Conservation (phyloP, 2,797 vertebrate genomes). For the Trematomus bernacchii region DNA sequence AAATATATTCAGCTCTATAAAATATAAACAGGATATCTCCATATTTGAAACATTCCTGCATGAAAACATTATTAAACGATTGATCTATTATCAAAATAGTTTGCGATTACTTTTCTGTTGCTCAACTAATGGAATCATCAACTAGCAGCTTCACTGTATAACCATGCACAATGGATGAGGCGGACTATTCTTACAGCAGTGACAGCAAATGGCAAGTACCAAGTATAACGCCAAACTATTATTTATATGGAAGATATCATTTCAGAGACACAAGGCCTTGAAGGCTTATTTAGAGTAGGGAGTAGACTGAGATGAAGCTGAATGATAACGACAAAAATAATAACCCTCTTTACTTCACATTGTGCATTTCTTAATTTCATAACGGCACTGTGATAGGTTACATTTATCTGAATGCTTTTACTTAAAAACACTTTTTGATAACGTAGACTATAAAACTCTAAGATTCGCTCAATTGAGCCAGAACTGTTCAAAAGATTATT, state of each 20-base stretch:
- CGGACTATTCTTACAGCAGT: not conserved
- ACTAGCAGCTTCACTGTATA: too few species aligned
- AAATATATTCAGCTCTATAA: too few species aligned
- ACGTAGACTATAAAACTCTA: not conserved
- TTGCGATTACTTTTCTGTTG: too few species aligned
- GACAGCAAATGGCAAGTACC: not conserved
- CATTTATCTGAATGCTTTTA: not conserved
- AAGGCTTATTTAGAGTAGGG: not conserved
- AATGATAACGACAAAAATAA: not conserved
- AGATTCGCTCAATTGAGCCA: not conserved
- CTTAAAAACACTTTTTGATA: not conserved
- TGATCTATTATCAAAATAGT: too few species aligned
- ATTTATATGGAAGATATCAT: not conserved
- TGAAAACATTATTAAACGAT: too few species aligned
- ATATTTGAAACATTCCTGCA: too few species aligned
- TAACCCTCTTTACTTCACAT: not conserved
- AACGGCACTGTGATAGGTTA: not conserved
- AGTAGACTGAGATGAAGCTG: not conserved
- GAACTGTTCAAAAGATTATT: not conserved
- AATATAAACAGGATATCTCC: too few species aligned
- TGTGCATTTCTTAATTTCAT: not conserved
- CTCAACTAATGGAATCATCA: too few species aligned
- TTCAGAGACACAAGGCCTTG: not conserved
- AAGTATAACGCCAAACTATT: not conserved
- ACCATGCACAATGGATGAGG: too few species aligned